These are phyloP conservation scores for Tortrix viridana DNA, from an alignment of 2,888 invertebrate species.

Conservation along the genomic window DNA sequence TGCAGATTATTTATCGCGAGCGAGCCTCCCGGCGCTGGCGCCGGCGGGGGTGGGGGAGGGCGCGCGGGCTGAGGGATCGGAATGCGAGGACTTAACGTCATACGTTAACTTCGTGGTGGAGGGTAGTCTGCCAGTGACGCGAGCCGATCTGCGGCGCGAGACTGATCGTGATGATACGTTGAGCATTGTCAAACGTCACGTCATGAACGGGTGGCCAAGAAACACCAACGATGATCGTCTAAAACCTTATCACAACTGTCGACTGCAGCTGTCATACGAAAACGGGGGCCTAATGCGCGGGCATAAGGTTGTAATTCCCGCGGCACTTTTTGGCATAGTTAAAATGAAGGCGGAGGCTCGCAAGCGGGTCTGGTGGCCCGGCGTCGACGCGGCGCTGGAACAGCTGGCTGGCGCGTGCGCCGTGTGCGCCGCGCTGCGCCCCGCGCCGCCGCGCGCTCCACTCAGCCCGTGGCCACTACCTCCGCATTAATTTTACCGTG, in stretches of 20 bases:
- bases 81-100: constrained; percentile 15
- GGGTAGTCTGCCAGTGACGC: constrained; percentile 31
- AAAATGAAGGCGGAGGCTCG: constrained; percentile 37
- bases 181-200: constrained; percentile 16
- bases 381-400: constrained; percentile 26
- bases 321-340: constrained; percentile 19
- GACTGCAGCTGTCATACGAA: constrained; percentile 34
- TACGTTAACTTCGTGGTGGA: constrained; percentile 34
- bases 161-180: constrained; percentile 24
- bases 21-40: constrained; percentile 12
- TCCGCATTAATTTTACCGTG: not conserved
- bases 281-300: constrained; percentile 31
- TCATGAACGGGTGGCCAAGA: constrained; percentile 38
- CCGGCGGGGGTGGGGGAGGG: constrained; percentile 3
- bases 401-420: constrained; percentile 6
- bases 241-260: constrained; percentile 34
- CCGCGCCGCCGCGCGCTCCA: constrained; percentile 24
- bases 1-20: constrained; percentile 39
- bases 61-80: constrained; percentile 12
- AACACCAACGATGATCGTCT: constrained; percentile 17
- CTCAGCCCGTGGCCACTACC: constrained; percentile 20
- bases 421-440: constrained; percentile 11
- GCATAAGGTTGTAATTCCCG: constrained; percentile 27
- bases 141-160: constrained; percentile 20
- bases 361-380: constrained; percentile 32